A percentile compares a stretch with the other conserved stretches of the same genome.
phyloP scores from a whole-genome alignment of 1,140 invertebrate genomes.

The Stenopsyche tienmushanensis region DNA sequence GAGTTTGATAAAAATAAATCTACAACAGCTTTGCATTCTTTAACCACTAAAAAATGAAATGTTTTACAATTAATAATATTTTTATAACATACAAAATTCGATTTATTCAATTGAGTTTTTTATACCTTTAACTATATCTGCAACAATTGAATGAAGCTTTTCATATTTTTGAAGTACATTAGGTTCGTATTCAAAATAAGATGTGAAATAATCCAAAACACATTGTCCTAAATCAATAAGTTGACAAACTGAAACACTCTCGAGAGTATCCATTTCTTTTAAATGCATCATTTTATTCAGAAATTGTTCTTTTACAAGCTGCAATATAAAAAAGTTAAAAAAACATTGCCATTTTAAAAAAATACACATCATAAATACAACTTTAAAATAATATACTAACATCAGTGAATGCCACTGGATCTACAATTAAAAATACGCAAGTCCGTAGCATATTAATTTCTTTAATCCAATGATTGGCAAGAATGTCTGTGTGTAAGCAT shows the following conservation, averaged over 20 bases:
- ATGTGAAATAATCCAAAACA: conserved; percentile 49
- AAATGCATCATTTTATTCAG: conserved; percentile 46
- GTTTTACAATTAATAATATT: conserved; percentile 14
- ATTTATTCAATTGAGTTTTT: conserved; percentile 17
- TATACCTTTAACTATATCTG: conserved; percentile 51
- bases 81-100: conserved; percentile 23
- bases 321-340: conserved; percentile 28
- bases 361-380: conserved; percentile 10
- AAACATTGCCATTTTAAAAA: no score
- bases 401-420: conserved; percentile 65
- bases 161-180: conserved; percentile 46
- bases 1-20: conserved; percentile 44
- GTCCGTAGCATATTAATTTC: conserved; percentile 60
- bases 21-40: conserved; percentile 51
- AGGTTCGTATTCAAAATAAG: conserved; percentile 49
- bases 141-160: conserved; percentile 43
- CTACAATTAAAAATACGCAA: conserved; percentile 63
- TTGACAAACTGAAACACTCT: conserved; percentile 44
- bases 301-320: conserved; percentile 52
- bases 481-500: conserved; percentile 52
- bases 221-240: conserved; percentile 50
- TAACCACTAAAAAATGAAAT: conserved; percentile 45
- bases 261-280: conserved; percentile 43
- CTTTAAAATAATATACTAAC: conserved; percentile 46
- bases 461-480: conserved; percentile 59